Evolutionary conservation across 2,797 vertebrate species (phyloP).

Genomic region (Microctenopoma lineatum): DNA sequence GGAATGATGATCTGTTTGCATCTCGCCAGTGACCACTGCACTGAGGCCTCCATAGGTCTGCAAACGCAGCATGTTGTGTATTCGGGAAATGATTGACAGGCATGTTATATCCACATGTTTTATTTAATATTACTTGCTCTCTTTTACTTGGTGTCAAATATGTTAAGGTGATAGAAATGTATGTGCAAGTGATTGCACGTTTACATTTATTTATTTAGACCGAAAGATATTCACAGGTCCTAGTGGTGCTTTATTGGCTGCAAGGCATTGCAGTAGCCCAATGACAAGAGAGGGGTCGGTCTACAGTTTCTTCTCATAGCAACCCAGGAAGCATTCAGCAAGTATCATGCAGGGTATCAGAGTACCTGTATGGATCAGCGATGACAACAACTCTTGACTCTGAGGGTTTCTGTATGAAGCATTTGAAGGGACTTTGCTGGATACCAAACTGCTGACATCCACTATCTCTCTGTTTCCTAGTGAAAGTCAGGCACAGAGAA

Average conservation of each 20-base stretch:
- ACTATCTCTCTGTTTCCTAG: neutral
- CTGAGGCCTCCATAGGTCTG: neutral
- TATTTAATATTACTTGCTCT: neutral
- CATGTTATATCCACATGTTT: neutral
- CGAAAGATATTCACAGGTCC: conserved; percentile 19
- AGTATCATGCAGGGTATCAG: conserved; percentile 33
- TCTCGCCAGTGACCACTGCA: conserved; percentile 1
- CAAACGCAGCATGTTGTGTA: neutral
- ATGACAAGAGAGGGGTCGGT: conserved; percentile 59
- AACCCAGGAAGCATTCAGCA: conserved; percentile 66
- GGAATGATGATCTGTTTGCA: neutral
- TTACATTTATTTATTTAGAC: conserved; percentile 16
- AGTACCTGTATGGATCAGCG: conserved; percentile 11
- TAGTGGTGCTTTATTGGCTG: conserved; percentile 70
- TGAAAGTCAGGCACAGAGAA: neutral
- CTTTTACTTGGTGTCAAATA: neutral
- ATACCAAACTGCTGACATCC: conserved; percentile 27
- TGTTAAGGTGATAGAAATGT: neutral
- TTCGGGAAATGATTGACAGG: neutral
- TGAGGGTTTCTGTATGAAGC: conserved; percentile 13
- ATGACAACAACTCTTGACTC: conserved; percentile 23
- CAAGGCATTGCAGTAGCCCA: conserved; percentile 48
- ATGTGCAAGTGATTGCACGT: conserved; percentile 4
- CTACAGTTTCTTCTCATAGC: conserved; percentile 68
- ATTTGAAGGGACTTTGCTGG: neutral